Base-by-base conservation (phyloP, 2,113 vertebrate genomes). In the Shinisaurus crocodilurus region DNA sequence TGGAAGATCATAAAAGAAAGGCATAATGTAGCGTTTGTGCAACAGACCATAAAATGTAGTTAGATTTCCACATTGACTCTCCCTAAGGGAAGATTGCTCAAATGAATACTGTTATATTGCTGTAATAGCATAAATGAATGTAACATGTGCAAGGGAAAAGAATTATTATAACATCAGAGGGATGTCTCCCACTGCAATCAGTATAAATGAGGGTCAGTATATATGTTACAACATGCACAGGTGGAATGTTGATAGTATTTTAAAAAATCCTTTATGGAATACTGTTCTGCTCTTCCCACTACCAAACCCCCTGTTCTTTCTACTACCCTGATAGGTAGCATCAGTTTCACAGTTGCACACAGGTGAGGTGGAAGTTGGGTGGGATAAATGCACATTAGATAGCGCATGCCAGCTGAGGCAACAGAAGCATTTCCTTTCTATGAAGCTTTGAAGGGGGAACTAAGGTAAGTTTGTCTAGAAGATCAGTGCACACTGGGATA, bases 21-120 rank as follows among this genome's bases (percentile, higher is more conserved):
- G 3, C 15, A 25, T 69, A 4, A 23, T 88, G 82, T 69, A 83
- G 45, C 43, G 83, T 89, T 87, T 57, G 34, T 76, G 76, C 20
- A 45, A 88, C 60, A 82, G 82, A 60, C 50, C n/a, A 54, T 63
- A 88, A 90, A 93, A 3, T 0, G 80, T 80, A 45, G 43, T 90
- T 82, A 89, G 65, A 80, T 88, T 90, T 84, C 72, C 29, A 3
- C 65, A 34, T 3, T 79, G 57, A 67, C 27, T 92, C 87, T 25
- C 69, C 87, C 23, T 40, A 27, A 32, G n/a, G 10, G 72, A 69
- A 92, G 89, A 87, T 91, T 3, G 72, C 5, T 88, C 32, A 82
- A 69, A 37, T 83, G 23, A 83, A 85, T 43, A 57, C 1, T 50
- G 9, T 74, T 65, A 86, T 85, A 85, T 80, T 40, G 3, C 60